Evolutionary conservation across 2,888 invertebrate genomes (phyloP), one percentile per base, ranked within the genome.

Genomic region (Drosophila tripunctata): DNA sequence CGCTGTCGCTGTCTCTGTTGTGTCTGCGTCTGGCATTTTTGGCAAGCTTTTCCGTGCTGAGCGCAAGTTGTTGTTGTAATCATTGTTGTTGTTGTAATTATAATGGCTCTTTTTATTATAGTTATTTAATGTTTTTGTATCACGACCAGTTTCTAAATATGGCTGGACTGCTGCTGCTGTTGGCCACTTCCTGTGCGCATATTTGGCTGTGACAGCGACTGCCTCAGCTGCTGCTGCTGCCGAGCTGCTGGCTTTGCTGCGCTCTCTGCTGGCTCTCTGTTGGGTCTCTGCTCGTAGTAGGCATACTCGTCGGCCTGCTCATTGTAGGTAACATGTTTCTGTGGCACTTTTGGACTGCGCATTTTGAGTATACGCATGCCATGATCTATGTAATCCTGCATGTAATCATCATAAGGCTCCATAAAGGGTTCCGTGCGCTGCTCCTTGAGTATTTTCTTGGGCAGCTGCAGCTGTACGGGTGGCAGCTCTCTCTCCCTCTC

Each of bases 141-240:
- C 61, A 52, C 75, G 87, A 84, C 76, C 70, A 76, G 84, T 79
- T 83, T 83, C 89, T 86, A 64, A 75, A 88, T 79, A 87, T 70
- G n/a, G n/a, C n/a, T n/a, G 76, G 81, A 24, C 10, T 24, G 63
- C 8, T 55, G 67, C 10, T 41, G 71, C 27, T 70, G 71, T 38
- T 74, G 73, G 47, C 67, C 83, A 82, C 75, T 84, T 84, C 87
- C 83, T 82, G 87, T 87, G 72, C 75, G 77, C 87, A 81, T 78
- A 78, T 85, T 83, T 84, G 82, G 67, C 60, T 47, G 68, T 69
- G 76, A 66, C 58, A 33, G 62, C 48, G 58, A 65, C 38, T 75
- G 75, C 38, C 19, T 52, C 40, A 38, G 43, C 56, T 63, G 43
- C 5, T 35, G 58, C 10, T n/a, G n/a, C n/a, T n/a, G n/a, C n/a